phyloP scores from a whole-genome alignment of 2,797 vertebrate genomes.

The Halcyon leucocephala region DNA sequence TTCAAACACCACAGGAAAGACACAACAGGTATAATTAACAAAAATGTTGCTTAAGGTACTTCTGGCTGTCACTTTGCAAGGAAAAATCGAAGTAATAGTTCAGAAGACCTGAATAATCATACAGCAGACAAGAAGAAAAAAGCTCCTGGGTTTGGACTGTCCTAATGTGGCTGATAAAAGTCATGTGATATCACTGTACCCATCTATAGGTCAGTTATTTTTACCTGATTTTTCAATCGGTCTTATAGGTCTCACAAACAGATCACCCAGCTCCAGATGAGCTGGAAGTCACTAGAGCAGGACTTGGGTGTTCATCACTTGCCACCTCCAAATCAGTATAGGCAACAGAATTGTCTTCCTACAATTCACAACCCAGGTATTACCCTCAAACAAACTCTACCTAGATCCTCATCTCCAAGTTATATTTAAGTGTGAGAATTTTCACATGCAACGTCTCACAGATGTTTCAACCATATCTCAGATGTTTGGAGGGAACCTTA shows the following conservation, averaged over 20 bases:
- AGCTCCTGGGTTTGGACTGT: not conserved
- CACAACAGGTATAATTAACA: not conserved
- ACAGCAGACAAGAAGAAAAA: not conserved
- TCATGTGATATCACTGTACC: not conserved
- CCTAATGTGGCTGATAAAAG: not conserved
- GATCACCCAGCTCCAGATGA: not conserved
- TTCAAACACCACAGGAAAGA: not conserved
- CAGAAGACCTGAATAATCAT: not conserved
- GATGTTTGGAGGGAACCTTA: not conserved
- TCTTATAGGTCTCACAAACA: not conserved
- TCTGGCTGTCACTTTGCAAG: not conserved
- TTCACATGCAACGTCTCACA: not conserved
- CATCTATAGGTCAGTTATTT: not conserved
- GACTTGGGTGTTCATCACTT: not conserved
- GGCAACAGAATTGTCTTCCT: not conserved
- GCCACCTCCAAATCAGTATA: not conserved
- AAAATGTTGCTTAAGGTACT: not conserved
- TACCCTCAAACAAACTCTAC: not conserved
- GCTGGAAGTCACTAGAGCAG: not conserved
- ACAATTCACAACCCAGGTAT: not conserved
- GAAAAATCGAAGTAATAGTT: not conserved
- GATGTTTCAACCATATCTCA: not conserved
- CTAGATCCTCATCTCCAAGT: not conserved
- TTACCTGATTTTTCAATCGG: not conserved
- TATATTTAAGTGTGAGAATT: not conserved